phyloP scores from a whole-genome alignment of 2,797 vertebrate species.

The Fringilla coelebs region DNA sequence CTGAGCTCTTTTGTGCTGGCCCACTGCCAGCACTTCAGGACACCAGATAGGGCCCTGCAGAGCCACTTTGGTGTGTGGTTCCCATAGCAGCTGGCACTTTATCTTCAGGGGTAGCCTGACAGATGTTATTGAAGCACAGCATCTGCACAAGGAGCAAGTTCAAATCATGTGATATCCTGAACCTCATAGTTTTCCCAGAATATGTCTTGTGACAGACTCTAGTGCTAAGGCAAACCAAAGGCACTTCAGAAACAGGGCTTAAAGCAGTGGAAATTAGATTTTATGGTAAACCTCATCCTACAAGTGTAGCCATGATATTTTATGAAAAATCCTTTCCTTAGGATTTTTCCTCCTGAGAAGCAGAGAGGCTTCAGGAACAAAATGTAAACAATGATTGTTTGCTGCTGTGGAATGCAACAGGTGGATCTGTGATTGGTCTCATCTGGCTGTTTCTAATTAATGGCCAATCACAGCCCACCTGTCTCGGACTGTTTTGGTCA shows the following conservation, averaged over 20 bases:
- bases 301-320: too few relatives aligned
- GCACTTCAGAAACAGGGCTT: background rate
- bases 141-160: background rate
- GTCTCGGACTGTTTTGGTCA: too few relatives aligned
- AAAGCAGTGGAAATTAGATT: background rate
- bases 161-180: background rate
- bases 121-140: background rate
- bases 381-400: too few relatives aligned
- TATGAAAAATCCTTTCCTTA: too few relatives aligned
- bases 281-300: background rate
- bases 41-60: background rate
- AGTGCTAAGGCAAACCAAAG: background rate
- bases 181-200: background rate
- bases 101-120: background rate
- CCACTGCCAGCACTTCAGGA: background rate
- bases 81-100: accelerated
- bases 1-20: background rate
- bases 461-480: too few relatives aligned
- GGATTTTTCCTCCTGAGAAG: too few relatives aligned
- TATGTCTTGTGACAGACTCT: background rate
- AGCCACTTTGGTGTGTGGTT: background rate
- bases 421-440: too few relatives aligned
- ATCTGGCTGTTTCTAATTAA: too few relatives aligned
- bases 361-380: too few relatives aligned
- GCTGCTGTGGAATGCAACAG: too few relatives aligned